These are phyloP conservation scores for Phoxinus dragarum DNA, from an alignment of 2,797 vertebrate genomes.

Conservation along the genomic window DNA sequence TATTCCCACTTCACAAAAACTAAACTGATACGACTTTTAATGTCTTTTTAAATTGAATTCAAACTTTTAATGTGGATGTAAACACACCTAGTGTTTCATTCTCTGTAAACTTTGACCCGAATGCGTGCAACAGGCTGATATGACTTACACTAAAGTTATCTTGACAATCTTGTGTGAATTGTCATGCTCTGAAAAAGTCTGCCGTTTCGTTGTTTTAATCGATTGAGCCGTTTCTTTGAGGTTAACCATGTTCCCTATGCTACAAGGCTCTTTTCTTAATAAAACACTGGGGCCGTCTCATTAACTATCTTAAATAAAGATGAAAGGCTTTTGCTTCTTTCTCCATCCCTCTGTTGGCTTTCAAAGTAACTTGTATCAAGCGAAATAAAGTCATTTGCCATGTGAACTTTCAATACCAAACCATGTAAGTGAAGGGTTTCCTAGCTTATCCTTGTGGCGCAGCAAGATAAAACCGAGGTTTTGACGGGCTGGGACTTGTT, in stretches of 20 bases:
- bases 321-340: not conserved
- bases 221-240: not conserved
- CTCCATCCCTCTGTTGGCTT: not conserved
- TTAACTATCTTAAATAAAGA: conserved; percentile 11
- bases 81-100: conserved; percentile 1
- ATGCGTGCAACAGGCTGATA: not conserved
- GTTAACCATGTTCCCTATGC: not conserved
- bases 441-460: not conserved
- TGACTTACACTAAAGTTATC: not conserved
- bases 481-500: conserved; percentile 19
- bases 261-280: not conserved
- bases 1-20: not conserved
- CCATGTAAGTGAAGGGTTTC: not conserved
- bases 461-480: not conserved
- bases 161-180: not conserved
- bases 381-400: not conserved
- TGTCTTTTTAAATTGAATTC: not conserved
- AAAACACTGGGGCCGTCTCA: not conserved
- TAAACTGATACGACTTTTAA: not conserved
- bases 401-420: not conserved
- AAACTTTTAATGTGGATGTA: not conserved
- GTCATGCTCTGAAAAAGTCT: not conserved
- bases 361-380: not conserved
- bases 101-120: conserved; percentile 12
- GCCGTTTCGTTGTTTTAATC: not conserved